Evolutionary conservation across 2,113 vertebrate species (phyloP).

Genomic region (Passer montanus): DNA sequence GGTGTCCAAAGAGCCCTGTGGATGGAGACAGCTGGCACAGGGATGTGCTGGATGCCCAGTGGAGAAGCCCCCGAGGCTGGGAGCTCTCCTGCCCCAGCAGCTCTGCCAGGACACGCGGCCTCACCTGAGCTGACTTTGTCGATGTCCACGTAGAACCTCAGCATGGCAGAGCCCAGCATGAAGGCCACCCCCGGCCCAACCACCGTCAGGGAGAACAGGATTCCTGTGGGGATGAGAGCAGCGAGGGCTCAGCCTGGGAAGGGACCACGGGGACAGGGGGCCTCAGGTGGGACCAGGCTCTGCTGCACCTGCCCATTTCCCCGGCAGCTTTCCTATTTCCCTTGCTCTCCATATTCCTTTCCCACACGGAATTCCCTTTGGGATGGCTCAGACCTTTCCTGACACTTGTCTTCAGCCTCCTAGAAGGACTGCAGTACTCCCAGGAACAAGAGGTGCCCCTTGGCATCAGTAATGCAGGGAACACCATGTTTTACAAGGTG

Average conservation of each 20-base stretch:
- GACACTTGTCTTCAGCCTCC: neutral
- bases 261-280: neutral
- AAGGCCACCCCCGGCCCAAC: slow-evolving; percentile 88
- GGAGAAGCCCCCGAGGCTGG: accelerated
- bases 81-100: neutral
- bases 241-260: neutral
- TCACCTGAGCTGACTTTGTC: slow-evolving; percentile 81
- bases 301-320: accelerated
- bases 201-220: slow-evolving; percentile 86
- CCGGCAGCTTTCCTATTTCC: neutral
- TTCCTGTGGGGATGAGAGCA: slow-evolving; percentile 67
- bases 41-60: neutral
- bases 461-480: neutral
- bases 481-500: neutral
- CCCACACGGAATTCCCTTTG: neutral
- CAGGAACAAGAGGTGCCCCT: neutral
- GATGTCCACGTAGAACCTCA: slow-evolving; percentile 87
- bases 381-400: neutral
- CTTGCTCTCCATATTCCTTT: accelerated
- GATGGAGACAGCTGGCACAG: neutral
- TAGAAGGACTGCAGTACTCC: neutral
- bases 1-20: neutral
- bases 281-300: neutral
- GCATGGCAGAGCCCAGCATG: slow-evolving; percentile 81
- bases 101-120: accelerated